Percentiles rank a stretch among this genome's conserved stretches.
These are phyloP conservation scores for Apodemia hepburni DNA, from an alignment of 2,888 invertebrate genomes.

Conservation along the genomic window DNA sequence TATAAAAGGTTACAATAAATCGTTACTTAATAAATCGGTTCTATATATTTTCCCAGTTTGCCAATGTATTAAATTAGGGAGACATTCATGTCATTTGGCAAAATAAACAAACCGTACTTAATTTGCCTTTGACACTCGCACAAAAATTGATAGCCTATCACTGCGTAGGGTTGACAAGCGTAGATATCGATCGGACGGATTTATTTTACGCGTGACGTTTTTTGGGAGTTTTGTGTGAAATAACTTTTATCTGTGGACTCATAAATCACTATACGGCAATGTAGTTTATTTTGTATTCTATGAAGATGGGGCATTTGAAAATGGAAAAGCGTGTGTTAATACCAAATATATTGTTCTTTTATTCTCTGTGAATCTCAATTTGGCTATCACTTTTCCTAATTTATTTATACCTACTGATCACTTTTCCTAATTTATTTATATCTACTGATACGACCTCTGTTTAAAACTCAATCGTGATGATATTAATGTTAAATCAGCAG, in stretches of 20 bases:
- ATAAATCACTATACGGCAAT: background rate
- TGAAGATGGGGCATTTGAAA: background rate
- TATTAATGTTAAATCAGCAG: too few species aligned
- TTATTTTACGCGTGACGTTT: constrained; percentile 25
- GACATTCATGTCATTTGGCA: constrained; percentile 1
- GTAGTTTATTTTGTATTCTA: constrained; percentile 8
- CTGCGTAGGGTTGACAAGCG: constrained; percentile 25
- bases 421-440: too few species aligned
- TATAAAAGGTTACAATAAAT: background rate
- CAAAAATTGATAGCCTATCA: constrained; percentile 23
- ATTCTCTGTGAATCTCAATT: background rate
- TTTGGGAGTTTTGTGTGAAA: constrained; percentile 16
- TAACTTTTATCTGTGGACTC: background rate
- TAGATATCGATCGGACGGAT: constrained; percentile 27
- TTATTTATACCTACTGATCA: too few species aligned
- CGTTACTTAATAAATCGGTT: background rate
- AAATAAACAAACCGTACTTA: constrained; percentile 16
- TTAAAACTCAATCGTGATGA: too few species aligned
- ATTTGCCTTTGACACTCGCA: constrained; percentile 25
- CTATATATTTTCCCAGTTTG: background rate
- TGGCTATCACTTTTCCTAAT: background rate
- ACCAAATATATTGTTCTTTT: background rate
- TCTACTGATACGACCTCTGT: too few species aligned
- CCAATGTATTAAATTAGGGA: background rate
- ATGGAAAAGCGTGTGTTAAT: background rate